Percentiles rank a stretch among this genome's conserved stretches.
phyloP scores from a whole-genome alignment of 2,888 invertebrate species.

The Chrysotoxum bicinctum region DNA sequence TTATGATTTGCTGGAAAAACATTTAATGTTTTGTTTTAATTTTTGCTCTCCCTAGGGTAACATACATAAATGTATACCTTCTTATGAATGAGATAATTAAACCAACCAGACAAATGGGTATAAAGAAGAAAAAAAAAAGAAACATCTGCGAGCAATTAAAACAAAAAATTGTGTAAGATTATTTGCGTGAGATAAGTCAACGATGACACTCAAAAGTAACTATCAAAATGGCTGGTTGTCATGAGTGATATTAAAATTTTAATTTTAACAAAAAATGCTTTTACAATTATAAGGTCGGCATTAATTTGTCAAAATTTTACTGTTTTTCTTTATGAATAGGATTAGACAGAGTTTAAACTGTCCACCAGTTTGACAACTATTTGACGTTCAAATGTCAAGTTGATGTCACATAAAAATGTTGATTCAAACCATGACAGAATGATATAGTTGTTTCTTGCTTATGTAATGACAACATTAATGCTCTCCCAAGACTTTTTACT shows the following conservation, averaged over 20 bases:
- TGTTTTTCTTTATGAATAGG: conserved; percentile 31
- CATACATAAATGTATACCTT: conserved; percentile 36
- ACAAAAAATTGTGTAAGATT: conserved; percentile 46
- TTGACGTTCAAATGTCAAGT: conserved; percentile 8
- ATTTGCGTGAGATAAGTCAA: conserved; percentile 26
- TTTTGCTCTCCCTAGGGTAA: conserved; percentile 20
- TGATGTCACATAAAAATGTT: neutral
- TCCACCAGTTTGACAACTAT: conserved; percentile 3
- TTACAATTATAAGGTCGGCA: conserved; percentile 27
- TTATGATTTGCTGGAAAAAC: conserved; percentile 65
- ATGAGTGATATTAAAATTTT: neutral
- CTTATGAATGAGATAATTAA: conserved; percentile 63
- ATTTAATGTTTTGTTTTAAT: conserved; percentile 29
- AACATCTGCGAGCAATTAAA: conserved; percentile 57
- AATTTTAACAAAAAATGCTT: neutral
- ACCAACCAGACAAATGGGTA: neutral
- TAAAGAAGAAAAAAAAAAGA: neutral
- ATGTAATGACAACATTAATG: neutral
- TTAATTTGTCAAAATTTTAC: conserved; percentile 31
- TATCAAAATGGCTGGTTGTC: conserved; percentile 26
- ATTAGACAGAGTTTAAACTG: neutral
- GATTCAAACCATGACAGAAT: neutral
- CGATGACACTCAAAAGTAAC: conserved; percentile 20
- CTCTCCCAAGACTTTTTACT: neutral
- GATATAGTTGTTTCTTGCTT: neutral